Conservation (phyloP, 2,113 vertebrate species). For the Mandrillus leucophaeus region DNA sequence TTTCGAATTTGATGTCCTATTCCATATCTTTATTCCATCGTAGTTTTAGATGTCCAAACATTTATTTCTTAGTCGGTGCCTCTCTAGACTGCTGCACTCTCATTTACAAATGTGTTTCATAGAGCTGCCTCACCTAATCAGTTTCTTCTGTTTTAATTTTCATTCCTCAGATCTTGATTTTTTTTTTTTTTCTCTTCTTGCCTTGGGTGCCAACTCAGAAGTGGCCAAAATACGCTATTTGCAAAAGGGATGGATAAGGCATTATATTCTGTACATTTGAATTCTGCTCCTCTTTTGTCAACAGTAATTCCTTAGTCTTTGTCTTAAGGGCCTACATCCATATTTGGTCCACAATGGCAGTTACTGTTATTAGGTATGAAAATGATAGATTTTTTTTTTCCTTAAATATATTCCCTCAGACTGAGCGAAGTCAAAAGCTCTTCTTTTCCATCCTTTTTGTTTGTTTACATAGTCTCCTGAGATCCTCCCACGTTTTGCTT, state of each 20-base stretch:
- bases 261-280: neutral
- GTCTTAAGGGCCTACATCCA: neutral
- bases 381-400: neutral
- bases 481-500: neutral
- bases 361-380: neutral
- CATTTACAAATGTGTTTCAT: neutral
- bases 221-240: slow-evolving; percentile 27
- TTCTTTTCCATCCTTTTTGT: too few species aligned
- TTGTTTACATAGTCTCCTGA: neutral
- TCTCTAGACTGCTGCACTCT: neutral
- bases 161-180: neutral
- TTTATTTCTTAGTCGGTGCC: neutral
- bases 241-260: neutral
- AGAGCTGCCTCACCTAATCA: neutral
- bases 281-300: neutral
- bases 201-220: neutral
- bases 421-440: neutral
- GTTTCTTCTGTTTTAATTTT: slow-evolving; percentile 32
- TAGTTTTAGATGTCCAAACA: neutral
- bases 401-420: neutral
- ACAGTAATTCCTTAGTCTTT: neutral
- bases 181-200: neutral
- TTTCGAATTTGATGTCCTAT: slow-evolving; percentile 21
- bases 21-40: neutral
- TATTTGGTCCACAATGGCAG: neutral